Percentiles rank a stretch among this genome's conserved stretches.
phyloP scores from a whole-genome alignment of 1,140 invertebrate genomes.

The Saccostrea cuccullata region DNA sequence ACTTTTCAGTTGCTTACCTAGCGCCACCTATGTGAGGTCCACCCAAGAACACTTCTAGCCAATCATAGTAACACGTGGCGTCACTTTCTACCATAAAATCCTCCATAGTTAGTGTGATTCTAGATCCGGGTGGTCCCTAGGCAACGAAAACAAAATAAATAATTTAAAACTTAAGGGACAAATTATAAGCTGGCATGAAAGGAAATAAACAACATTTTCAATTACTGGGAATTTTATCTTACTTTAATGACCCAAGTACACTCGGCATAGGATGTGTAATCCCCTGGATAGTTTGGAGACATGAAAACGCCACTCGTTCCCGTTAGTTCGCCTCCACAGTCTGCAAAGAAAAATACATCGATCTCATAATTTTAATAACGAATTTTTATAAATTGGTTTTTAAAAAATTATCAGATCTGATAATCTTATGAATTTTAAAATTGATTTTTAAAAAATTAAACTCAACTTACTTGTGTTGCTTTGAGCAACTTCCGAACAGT shows the following conservation, averaged over 20 bases:
- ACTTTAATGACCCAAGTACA: slow-evolving; percentile 63
- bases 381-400: too few relatives aligned
- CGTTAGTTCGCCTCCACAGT: slow-evolving; percentile 58
- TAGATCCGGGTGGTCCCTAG: slow-evolving; percentile 50
- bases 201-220: neutral
- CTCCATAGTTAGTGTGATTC: slow-evolving; percentile 48
- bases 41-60: slow-evolving; percentile 52
- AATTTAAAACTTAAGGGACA: neutral
- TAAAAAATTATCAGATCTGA: neutral
- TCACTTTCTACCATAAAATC: slow-evolving; percentile 55
- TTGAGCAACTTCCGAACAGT: slow-evolving; percentile 55
- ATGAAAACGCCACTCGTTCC: slow-evolving; percentile 37
- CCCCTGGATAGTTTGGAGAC: slow-evolving; percentile 51
- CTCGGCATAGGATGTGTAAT: slow-evolving; percentile 37
- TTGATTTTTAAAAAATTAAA: neutral
- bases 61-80: slow-evolving; percentile 56
- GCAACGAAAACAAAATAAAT: neutral
- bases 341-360: slow-evolving; percentile 35
- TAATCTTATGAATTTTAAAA: too few relatives aligned
- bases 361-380: too few relatives aligned
- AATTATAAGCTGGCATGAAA: too few relatives aligned
- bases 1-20: slow-evolving; percentile 42
- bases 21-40: slow-evolving; percentile 57
- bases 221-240: neutral
- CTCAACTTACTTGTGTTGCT: slow-evolving; percentile 49